Conservation (phyloP, 2,888 invertebrate genomes). For the Smittia sp. region DNA sequence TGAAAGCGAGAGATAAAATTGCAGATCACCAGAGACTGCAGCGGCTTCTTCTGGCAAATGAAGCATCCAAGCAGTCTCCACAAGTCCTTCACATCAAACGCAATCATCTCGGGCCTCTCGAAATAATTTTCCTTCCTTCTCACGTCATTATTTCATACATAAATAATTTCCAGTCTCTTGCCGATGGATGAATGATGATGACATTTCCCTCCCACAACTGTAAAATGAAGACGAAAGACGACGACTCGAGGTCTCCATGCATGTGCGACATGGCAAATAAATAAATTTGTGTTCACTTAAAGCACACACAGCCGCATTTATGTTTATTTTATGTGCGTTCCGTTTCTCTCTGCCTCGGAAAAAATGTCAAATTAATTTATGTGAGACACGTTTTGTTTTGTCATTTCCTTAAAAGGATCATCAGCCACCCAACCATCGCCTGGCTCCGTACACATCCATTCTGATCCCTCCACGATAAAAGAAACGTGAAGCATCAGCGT, state of each 20-base stretch:
- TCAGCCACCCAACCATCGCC: not conserved
- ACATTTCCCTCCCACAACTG: not conserved
- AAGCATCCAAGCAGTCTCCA: too few relatives aligned
- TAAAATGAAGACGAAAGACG: not conserved
- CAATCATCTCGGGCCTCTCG: not conserved
- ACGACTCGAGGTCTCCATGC: not conserved
- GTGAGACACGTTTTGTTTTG: conserved; percentile 28
- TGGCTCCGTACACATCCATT: not conserved
- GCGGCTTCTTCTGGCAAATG: too few relatives aligned
- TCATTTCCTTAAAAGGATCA: conserved; percentile 10
- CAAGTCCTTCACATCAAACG: not conserved
- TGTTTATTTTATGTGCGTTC: conserved; percentile 33
- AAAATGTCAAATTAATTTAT: conserved; percentile 40
- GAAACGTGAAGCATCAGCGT: not conserved
- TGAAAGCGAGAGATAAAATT: conserved; percentile 38
- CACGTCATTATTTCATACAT: conserved; percentile 39
- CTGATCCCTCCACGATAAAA: not conserved
- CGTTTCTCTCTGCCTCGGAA: not conserved
- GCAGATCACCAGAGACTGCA: not conserved
- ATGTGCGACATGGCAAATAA: conserved; percentile 25
- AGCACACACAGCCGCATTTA: conserved; percentile 23
- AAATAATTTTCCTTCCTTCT: conserved; percentile 26
- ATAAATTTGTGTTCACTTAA: conserved; percentile 39
- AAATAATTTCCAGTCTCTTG: conserved; percentile 32
- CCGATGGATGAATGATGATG: conserved; percentile 32